Conservation (phyloP, 2,888 invertebrate genomes). For the Apomyelois bistriatella region DNA sequence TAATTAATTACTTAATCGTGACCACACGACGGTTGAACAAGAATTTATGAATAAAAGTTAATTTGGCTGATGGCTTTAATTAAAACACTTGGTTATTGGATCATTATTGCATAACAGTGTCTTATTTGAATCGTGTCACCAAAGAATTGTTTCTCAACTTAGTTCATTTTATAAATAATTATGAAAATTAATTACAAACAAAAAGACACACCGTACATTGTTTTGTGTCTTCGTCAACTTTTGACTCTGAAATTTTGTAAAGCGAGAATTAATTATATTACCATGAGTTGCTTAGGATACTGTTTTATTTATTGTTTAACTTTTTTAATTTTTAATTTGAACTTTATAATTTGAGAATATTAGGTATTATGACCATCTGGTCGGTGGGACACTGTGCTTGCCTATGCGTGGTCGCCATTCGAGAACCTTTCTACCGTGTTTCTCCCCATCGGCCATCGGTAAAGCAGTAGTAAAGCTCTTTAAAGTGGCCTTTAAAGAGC, state of each 20-base stretch:
- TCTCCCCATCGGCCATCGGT: no score
- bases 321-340: background rate
- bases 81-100: background rate
- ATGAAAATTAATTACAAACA: conserved; percentile 12
- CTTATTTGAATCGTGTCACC: background rate
- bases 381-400: no score
- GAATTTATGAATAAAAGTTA: background rate
- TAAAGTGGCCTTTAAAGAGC: no score
- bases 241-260: conserved; percentile 34
- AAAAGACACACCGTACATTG: background rate
- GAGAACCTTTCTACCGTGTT: no score
- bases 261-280: conserved; percentile 45
- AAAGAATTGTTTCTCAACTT: background rate
- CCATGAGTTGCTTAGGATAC: conserved; percentile 22
- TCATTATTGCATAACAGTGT: background rate
- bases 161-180: conserved; percentile 2
- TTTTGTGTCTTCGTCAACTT: conserved; percentile 21
- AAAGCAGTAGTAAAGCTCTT: no score
- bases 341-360: no score
- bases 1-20: no score
- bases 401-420: no score
- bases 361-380: no score
- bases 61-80: background rate
- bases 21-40: no score
- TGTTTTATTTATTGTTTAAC: background rate